Evolutionary conservation across 1,140 invertebrate genomes (phyloP).

Genomic region (Rhagoletis zephyria): DNA sequence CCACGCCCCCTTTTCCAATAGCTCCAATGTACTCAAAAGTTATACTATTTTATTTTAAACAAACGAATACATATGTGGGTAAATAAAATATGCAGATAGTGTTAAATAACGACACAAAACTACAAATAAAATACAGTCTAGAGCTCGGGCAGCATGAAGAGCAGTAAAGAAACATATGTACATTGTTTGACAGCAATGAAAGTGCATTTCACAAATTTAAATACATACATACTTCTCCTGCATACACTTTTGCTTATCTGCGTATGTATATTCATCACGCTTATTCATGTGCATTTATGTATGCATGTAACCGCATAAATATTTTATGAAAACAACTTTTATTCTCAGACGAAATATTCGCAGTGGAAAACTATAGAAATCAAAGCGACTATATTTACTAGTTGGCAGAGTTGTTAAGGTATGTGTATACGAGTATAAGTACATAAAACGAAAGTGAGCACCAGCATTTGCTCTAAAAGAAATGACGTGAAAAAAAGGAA

Average conservation of each 20-base stretch:
- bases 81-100: conserved; percentile 39
- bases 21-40: too few species aligned
- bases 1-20: too few species aligned
- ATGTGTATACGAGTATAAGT: neutral
- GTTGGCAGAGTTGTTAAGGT: neutral
- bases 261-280: too few species aligned
- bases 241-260: too few species aligned
- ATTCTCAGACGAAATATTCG: neutral
- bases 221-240: too few species aligned
- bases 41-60: too few species aligned
- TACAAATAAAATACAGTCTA: neutral
- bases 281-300: too few species aligned
- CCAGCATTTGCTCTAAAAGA: neutral
- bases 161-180: too few species aligned
- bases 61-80: neutral
- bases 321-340: neutral
- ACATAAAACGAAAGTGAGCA: neutral
- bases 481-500: neutral
- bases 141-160: too few species aligned
- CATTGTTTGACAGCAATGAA: too few species aligned
- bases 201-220: too few species aligned
- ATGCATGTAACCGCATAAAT: too few species aligned
- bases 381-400: neutral
- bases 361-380: neutral
- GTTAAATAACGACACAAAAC: conserved; percentile 7